These are phyloP conservation scores for Nematostella vectensis DNA, from an alignment of 92 coral and sea anemone species.

Conservation along the genomic window DNA sequence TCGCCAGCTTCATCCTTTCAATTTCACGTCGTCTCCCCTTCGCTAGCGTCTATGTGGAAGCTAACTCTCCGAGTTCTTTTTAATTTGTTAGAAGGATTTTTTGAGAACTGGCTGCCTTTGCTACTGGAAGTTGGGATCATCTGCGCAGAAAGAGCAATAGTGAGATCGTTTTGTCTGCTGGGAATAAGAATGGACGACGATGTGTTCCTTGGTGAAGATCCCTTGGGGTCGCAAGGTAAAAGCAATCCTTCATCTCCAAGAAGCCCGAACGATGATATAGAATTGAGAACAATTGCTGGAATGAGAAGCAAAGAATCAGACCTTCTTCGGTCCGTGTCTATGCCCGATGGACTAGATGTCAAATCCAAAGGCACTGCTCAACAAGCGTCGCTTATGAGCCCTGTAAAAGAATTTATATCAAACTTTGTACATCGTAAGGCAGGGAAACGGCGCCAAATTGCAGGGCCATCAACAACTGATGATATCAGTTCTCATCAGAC, in stretches of 20 bases:
- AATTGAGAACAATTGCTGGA: slow-evolving; percentile 19
- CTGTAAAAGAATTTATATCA: slow-evolving; percentile 84
- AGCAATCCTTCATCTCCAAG: slow-evolving; percentile 8
- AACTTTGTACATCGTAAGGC: slow-evolving; percentile 76
- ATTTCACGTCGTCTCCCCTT: no score
- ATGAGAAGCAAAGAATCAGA: slow-evolving; percentile 11
- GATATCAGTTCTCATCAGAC: slow-evolving; percentile 44
- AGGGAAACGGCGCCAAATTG: slow-evolving; percentile 47
- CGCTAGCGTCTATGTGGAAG: slow-evolving; percentile 27
- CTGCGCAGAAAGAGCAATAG: slow-evolving; percentile 18
- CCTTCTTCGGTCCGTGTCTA: slow-evolving; percentile 42
- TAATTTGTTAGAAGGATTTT: slow-evolving; percentile 14
- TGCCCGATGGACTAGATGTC: slow-evolving; percentile 46
- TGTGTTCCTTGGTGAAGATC: slow-evolving; percentile 15
- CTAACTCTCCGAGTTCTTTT: slow-evolving; percentile 16
- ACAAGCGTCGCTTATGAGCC: slow-evolving; percentile 39
- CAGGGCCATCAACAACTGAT: slow-evolving; percentile 14
- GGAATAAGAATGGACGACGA: slow-evolving; percentile 36
- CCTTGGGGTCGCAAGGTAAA: slow-evolving; percentile 6
- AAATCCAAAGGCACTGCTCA: slow-evolving; percentile 16
- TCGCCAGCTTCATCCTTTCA: no score
- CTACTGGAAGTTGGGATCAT: slow-evolving; percentile 23
- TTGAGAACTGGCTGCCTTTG: slow-evolving; percentile 13
- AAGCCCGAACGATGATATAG: slow-evolving; percentile 13
- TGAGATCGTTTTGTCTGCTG: slow-evolving; percentile 15